Evolutionary conservation across 2,113 vertebrate species (phyloP).

Genomic region (Corydoras sp.): DNA sequence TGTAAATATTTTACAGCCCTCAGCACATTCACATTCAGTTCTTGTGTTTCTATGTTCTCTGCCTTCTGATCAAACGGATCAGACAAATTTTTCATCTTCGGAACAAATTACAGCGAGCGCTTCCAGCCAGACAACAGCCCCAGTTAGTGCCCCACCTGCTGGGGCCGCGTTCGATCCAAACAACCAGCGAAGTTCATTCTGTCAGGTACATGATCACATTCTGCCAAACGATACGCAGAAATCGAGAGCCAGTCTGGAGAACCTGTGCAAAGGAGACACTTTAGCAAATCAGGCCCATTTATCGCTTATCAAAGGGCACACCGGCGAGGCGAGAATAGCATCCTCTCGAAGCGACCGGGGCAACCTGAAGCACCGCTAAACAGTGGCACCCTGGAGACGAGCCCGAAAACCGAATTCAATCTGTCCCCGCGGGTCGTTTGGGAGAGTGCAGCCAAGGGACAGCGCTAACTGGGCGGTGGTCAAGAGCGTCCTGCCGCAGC

Average conservation of each 20-base stretch:
- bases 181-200: no score
- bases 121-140: no score
- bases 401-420: conserved; percentile 35
- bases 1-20: no score
- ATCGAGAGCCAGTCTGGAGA: conserved; percentile 36
- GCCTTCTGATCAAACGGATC: no score
- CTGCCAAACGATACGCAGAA: conserved; percentile 21
- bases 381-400: conserved; percentile 25
- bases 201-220: no score
- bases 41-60: no score
- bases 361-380: conserved; percentile 39
- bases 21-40: no score
- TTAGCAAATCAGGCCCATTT: conserved; percentile 57
- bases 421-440: conserved; percentile 22
- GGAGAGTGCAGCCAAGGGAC: conserved; percentile 33
- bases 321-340: neutral
- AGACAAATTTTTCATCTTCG: no score
- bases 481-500: conserved; percentile 18
- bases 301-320: conserved; percentile 48
- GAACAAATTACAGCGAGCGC: no score
- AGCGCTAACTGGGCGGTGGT: conserved; percentile 25
- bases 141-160: no score
- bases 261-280: no score
- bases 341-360: neutral
- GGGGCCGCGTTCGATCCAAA: no score